A percentile compares a stretch with the other conserved stretches of the same genome.
Evolutionary conservation across 1,140 invertebrate genomes (phyloP).

Genomic region (Nixonia krombeini): DNA sequence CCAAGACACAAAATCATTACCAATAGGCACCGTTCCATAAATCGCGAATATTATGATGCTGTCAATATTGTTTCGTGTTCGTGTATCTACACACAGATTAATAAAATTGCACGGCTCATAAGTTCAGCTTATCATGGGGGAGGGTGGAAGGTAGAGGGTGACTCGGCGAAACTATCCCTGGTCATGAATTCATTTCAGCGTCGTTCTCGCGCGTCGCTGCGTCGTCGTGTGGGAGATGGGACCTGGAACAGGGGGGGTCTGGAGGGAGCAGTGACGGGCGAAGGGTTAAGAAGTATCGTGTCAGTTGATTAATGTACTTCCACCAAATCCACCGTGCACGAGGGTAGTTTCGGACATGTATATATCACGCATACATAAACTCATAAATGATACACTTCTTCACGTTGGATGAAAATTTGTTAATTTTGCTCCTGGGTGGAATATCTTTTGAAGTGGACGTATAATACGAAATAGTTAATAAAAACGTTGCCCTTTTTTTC

Average conservation of each 20-base stretch:
- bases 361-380: constrained; percentile 20
- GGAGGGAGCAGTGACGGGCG: constrained; percentile 19
- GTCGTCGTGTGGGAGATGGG: constrained; percentile 9
- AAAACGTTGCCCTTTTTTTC: too few species aligned
- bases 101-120: constrained; percentile 58
- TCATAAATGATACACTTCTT: too few species aligned
- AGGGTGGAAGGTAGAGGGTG: constrained; percentile 29
- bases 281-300: constrained; percentile 58
- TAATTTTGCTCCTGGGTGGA: too few species aligned
- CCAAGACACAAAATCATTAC: too few species aligned
- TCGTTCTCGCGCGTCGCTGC: constrained; percentile 36
- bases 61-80: constrained; percentile 45
- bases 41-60: constrained; percentile 39
- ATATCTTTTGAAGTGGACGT: too few species aligned
- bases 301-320: constrained; percentile 58
- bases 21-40: constrained; percentile 27
- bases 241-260: not conserved
- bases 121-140: constrained; percentile 48
- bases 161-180: constrained; percentile 46
- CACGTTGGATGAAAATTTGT: too few species aligned
- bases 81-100: constrained; percentile 45
- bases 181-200: constrained; percentile 52
- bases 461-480: too few species aligned
- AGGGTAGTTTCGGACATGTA: constrained; percentile 38
- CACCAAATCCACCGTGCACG: constrained; percentile 34